Conservation (phyloP, 2,113 vertebrate genomes). For the Typhlomys cinereus region DNA sequence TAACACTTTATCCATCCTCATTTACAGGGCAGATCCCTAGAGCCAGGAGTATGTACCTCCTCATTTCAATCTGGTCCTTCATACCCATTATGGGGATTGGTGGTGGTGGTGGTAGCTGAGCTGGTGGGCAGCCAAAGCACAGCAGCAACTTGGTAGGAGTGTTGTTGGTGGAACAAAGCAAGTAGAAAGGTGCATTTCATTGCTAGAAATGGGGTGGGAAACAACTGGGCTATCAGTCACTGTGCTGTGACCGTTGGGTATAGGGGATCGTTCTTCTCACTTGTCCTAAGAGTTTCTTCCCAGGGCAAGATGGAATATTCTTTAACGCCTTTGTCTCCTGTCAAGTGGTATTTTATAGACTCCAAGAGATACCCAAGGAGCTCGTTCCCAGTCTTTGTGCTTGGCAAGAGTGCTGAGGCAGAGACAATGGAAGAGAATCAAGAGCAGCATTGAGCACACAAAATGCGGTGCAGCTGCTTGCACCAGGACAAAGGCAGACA, state of each 20-base stretch:
- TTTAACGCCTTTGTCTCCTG: not conserved
- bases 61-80: not conserved
- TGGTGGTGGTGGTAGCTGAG: not conserved
- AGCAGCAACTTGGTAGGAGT: not conserved
- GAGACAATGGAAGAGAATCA: slow-evolving; percentile 52
- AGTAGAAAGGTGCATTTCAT: not conserved
- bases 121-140: not conserved
- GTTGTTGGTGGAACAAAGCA: not conserved
- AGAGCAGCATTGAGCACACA: slow-evolving; percentile 27
- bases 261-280: not conserved
- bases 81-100: not conserved
- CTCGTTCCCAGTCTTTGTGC: slow-evolving; percentile 24
- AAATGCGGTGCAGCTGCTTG: slow-evolving; percentile 29
- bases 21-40: not conserved
- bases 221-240: not conserved
- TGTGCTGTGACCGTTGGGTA: accelerated
- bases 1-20: not conserved
- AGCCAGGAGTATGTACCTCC: not conserved
- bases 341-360: not conserved
- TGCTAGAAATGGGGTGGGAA: not conserved
- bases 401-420: not conserved
- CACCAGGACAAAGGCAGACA: slow-evolving; percentile 27
- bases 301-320: not conserved
- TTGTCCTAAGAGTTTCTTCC: not conserved
- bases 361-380: slow-evolving; percentile 15